Base-by-base conservation (phyloP, 2,888 invertebrate genomes). In the Diarsia brunnea region DNA sequence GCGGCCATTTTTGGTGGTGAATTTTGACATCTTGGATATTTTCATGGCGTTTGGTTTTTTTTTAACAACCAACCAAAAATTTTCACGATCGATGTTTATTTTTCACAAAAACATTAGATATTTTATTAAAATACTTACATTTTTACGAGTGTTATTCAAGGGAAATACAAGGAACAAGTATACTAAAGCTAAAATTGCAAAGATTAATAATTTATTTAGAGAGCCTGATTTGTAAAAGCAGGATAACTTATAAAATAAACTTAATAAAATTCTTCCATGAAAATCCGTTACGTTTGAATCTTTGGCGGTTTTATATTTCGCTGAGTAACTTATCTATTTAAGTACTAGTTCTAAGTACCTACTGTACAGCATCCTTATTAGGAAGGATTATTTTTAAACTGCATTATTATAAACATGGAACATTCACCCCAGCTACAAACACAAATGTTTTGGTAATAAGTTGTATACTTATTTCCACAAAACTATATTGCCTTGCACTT, bases 231-330 rank as follows among this genome's bases (percentile, higher is more conserved):
- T 21, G 11, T 16, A 19, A 45, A 43, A 14, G 14, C 2, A n/a
- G 0, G 1, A 7, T 24, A 19, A 7, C 10, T 27, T n/a, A 51
- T 14, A 14, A 45, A 31, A 45, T 78, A 11, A 67, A 47, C 38
- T 12, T 4, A 27, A 2, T 3, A 4, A n/a, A 47, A 43, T 7
- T 43, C 8, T 19, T n/a, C 1, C n/a, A 14, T 21, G n/a, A 12
- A 43, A 58, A 31, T 5, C 45, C 60, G 79, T 75, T 79, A 51
- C 16, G 31, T 79, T 79, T 45, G 7, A 75, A 75, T 61, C 4
- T 4, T 45, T 2, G n/a, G 27, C 19, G 38, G 21, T 2, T 5
- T 12, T 27, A 24, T n/a, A 31, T 27, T 2, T 12, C 7, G 0
- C 8, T 43, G 27, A 19, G 0, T 12, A 38, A 45, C 14, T n/a